These are phyloP conservation scores for Ethmia dodecea DNA, from an alignment of 2,888 invertebrate genomes.

Conservation along the genomic window DNA sequence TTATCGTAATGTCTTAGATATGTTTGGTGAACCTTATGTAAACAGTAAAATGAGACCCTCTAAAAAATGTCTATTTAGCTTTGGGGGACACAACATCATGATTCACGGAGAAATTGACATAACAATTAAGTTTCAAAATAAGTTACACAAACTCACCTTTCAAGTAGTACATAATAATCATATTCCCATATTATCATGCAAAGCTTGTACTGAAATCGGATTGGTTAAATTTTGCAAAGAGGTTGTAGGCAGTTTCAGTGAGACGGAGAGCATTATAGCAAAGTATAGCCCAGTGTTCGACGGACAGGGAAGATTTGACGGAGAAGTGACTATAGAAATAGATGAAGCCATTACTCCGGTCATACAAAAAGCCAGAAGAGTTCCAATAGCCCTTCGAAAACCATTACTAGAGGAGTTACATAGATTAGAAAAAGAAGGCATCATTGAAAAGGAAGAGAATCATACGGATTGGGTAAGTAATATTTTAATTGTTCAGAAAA, in stretches of 20 bases:
- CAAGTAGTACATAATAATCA: conserved; percentile 6
- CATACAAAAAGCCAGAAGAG: too few relatives aligned
- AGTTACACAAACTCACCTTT: conserved; percentile 3
- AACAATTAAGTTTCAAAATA: not conserved
- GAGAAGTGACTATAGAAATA: conserved; percentile 5
- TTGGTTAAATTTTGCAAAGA: conserved; percentile 6
- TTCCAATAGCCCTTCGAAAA: too few relatives aligned
- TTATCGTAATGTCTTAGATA: conserved; percentile 1
- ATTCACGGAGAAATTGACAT: conserved; percentile 6
- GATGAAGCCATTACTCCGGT: too few relatives aligned
- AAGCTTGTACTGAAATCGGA: conserved; percentile 5
- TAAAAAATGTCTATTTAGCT: conserved; percentile 5
- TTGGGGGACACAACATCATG: conserved; percentile 5
- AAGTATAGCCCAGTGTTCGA: conserved; percentile 9
- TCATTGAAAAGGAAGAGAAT: conserved; percentile 10
- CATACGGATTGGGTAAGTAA: conserved; percentile 13
- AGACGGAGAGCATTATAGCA: conserved; percentile 2
- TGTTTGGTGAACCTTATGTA: conserved; percentile 5
- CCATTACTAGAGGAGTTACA: conserved; percentile 10
- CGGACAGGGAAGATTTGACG: conserved; percentile 9
- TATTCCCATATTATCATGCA: conserved; percentile 9
- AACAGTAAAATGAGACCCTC: conserved; percentile 3
- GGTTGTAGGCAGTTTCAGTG: not conserved
- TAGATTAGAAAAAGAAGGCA: conserved; percentile 10
- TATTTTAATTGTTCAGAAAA: conserved; percentile 8